Conservation (phyloP, 1,140 invertebrate species). For the Araneus ventricosus region DNA sequence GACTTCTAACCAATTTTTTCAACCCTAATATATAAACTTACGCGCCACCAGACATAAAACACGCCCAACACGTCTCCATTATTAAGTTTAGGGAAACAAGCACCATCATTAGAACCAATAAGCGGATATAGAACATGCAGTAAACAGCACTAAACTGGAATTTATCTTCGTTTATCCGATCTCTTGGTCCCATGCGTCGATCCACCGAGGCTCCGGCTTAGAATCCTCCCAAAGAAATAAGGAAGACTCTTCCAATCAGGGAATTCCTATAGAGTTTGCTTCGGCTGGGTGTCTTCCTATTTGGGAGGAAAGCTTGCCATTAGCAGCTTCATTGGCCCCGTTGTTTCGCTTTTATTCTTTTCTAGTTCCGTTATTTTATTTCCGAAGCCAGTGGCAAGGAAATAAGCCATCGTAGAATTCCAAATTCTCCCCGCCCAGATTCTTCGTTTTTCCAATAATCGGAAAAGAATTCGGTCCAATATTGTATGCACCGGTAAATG, state of each 20-base stretch:
- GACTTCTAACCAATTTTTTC: background rate
- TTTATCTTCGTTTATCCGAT: background rate
- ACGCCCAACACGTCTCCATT: background rate
- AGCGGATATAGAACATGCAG: background rate
- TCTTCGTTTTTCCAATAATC: background rate
- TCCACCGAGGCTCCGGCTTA: background rate
- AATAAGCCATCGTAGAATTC: background rate
- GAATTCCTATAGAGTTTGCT: slow-evolving; percentile 4
- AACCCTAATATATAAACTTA: background rate
- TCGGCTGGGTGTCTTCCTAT: background rate
- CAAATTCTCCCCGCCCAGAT: background rate
- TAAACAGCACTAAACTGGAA: background rate
- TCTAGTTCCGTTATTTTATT: background rate
- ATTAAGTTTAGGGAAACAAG: slow-evolving; percentile 2
- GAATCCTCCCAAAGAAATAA: background rate
- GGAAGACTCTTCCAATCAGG: background rate
- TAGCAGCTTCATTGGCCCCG: background rate
- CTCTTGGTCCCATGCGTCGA: background rate
- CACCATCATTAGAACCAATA: slow-evolving; percentile 13
- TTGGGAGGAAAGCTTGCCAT: background rate
- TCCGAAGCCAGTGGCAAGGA: background rate
- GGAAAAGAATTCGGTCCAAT: background rate
- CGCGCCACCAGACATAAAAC: background rate
- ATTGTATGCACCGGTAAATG: background rate
- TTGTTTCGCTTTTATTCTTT: background rate